Conservation (phyloP, 1,140 invertebrate genomes). For the Zelostemma sp. region DNA sequence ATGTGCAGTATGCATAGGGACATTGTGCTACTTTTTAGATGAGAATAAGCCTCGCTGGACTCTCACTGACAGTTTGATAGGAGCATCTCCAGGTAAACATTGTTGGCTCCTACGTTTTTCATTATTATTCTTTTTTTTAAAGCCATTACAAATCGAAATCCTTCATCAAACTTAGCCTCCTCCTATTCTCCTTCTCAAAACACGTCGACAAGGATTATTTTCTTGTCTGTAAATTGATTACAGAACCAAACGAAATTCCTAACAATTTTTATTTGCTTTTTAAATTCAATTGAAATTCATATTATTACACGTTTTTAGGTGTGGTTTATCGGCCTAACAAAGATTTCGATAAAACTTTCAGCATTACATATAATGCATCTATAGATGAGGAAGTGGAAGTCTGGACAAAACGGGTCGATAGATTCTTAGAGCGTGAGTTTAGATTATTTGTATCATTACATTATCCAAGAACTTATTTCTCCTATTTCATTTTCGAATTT, state of each 20-base stretch:
- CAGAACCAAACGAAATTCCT: no score
- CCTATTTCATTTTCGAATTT: no score
- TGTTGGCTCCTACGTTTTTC: background rate
- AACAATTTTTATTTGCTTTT: no score
- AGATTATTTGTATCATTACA: no score
- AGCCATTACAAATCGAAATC: no score
- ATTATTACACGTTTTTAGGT: slow-evolving; percentile 66
- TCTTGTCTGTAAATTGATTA: no score
- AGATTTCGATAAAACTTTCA: slow-evolving; percentile 80
- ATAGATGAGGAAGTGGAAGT: slow-evolving; percentile 75
- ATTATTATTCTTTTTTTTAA: no score
- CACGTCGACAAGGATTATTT: no score
- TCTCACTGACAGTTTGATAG: slow-evolving; percentile 83
- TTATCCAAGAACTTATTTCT: no score
- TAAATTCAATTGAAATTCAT: no score
- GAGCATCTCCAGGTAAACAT: slow-evolving; percentile 84
- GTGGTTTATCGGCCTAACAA: slow-evolving; percentile 90
- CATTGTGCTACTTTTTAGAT: slow-evolving; percentile 78
- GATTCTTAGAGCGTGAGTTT: slow-evolving; percentile 80
- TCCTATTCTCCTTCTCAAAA: no score
- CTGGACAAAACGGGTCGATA: slow-evolving; percentile 78
- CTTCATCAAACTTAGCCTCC: no score
- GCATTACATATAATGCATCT: slow-evolving; percentile 84
- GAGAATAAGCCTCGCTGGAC: slow-evolving; percentile 79
- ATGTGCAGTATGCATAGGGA: slow-evolving; percentile 88